Evolutionary conservation across 2,797 vertebrate species (phyloP).

Genomic region (Gastrophryne carolinensis): DNA sequence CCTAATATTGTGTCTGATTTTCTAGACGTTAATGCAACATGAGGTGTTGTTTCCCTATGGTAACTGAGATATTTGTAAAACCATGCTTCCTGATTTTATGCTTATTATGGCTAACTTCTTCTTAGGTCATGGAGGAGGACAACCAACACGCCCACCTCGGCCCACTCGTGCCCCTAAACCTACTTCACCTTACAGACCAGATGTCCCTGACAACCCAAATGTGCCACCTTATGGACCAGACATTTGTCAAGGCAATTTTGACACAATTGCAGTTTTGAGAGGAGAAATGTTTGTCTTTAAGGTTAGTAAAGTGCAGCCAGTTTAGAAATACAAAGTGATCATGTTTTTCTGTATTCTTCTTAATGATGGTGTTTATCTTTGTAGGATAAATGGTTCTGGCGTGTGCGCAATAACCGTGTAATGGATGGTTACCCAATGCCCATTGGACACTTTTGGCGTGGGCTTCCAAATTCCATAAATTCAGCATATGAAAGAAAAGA

Average conservation of each 20-base stretch:
- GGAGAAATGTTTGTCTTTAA: slow-evolving; percentile 95
- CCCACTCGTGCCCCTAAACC: slow-evolving; percentile 57
- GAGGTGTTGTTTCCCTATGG: not conserved
- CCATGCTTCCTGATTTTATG: not conserved
- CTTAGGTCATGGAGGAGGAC: slow-evolving; percentile 58
- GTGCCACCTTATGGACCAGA: slow-evolving; percentile 73
- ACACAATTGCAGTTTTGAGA: slow-evolving; percentile 83
- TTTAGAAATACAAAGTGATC: no score
- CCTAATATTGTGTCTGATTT: no score
- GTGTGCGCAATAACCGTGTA: slow-evolving; percentile 83
- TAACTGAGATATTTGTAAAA: not conserved
- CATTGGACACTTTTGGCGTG: slow-evolving; percentile 86
- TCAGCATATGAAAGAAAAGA: slow-evolving; percentile 85
- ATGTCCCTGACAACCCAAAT: slow-evolving; percentile 60
- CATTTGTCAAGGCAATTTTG: slow-evolving; percentile 88
- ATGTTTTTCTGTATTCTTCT: not conserved
- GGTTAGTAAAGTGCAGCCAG: slow-evolving; percentile 66
- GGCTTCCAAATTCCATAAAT: slow-evolving; percentile 82
- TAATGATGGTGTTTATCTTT: not conserved
- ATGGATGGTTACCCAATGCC: slow-evolving; percentile 83
- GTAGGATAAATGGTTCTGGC: slow-evolving; percentile 91
- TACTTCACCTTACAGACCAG: slow-evolving; percentile 48
- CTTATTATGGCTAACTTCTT: not conserved
- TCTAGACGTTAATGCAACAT: no score
- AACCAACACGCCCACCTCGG: slow-evolving; percentile 61